phyloP scores from a whole-genome alignment of 2,797 vertebrate genomes.

The Syncerus caffer region DNA sequence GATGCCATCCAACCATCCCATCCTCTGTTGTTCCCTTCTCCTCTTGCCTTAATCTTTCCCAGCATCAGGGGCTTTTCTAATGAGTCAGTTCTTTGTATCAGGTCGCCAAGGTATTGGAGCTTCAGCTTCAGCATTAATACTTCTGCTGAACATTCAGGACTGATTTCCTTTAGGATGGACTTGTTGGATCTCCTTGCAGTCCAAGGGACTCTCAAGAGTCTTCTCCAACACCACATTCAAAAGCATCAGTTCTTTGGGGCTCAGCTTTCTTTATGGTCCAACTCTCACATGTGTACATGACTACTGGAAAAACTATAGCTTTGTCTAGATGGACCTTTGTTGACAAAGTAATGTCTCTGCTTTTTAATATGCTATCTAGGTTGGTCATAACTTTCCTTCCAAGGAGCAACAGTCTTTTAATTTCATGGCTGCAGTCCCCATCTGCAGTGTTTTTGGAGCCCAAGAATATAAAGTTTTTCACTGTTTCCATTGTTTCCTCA shows the following conservation, averaged over 20 bases:
- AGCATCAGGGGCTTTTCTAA: neutral
- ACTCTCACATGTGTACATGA: neutral
- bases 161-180: neutral
- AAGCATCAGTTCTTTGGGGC: neutral
- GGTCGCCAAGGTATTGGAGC: neutral
- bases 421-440: neutral
- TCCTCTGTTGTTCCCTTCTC: neutral
- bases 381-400: neutral
- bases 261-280: neutral
- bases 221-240: neutral
- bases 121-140: neutral
- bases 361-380: neutral
- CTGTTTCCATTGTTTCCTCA: neutral
- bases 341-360: neutral
- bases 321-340: neutral
- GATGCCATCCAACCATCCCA: neutral
- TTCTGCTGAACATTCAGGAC: neutral
- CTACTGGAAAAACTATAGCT: neutral
- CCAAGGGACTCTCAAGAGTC: neutral
- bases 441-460: neutral
- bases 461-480: neutral
- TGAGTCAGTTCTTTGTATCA: neutral
- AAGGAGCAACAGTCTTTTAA: neutral
- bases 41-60: neutral
- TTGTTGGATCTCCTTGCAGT: neutral